Conservation (phyloP, 2,113 vertebrate genomes). For the Hippotragus niger region DNA sequence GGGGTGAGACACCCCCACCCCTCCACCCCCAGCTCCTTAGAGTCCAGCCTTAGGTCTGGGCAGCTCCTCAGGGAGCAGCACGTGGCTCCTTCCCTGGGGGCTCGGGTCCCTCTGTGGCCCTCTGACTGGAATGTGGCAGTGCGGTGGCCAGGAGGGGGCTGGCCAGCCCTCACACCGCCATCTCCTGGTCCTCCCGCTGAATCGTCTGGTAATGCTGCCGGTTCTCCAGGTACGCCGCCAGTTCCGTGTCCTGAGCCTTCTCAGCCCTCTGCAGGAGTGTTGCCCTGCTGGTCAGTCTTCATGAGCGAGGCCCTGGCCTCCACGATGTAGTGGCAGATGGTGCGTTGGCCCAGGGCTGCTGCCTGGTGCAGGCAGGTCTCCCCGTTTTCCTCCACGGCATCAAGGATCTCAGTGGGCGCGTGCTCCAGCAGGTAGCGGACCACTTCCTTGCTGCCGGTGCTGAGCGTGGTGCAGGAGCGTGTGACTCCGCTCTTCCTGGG, state of each 20-base stretch:
- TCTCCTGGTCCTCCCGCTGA: constrained; percentile 96
- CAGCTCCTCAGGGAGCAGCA: not conserved
- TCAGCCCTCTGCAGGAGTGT: constrained; percentile 93
- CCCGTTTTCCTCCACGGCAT: constrained; percentile 88
- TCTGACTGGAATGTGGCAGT: constrained; percentile 60
- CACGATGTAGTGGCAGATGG: constrained; percentile 96
- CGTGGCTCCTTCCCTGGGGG: constrained; percentile 43
- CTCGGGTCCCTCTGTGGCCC: not conserved
- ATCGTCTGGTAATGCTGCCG: constrained; percentile 98
- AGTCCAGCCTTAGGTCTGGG: constrained; percentile 29
- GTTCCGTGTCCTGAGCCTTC: constrained; percentile 90
- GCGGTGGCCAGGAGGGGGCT: not conserved
- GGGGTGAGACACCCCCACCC: not conserved
- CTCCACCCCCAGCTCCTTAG: not conserved
- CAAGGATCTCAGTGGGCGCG: constrained; percentile 90
- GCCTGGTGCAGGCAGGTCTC: constrained; percentile 95
- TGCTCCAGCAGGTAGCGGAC: constrained; percentile 93
- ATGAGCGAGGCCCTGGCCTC: constrained; percentile 95
- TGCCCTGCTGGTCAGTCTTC: constrained; percentile 97
- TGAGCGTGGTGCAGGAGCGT: constrained; percentile 92
- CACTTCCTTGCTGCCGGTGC: constrained; percentile 90
- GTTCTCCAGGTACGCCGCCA: constrained; percentile 95
- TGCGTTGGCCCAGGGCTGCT: constrained; percentile 91
- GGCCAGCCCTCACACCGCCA: constrained; percentile 80
- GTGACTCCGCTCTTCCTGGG: constrained; percentile 82